Conservation (phyloP, 2,888 invertebrate genomes). For the Plebejus argus region DNA sequence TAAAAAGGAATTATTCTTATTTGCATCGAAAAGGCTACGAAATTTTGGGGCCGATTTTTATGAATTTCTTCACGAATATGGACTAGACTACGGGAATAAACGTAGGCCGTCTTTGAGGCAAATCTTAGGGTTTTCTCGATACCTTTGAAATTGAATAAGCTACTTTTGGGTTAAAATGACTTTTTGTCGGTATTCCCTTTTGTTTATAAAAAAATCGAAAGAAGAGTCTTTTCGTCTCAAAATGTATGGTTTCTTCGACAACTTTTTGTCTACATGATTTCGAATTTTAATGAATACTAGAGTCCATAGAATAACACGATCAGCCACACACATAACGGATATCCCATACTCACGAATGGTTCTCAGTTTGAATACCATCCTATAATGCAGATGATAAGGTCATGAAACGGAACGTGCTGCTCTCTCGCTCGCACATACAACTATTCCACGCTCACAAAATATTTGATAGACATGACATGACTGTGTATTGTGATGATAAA, state of each 20-base stretch:
- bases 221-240: no score
- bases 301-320: neutral
- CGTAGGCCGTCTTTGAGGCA: no score
- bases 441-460: constrained; percentile 9
- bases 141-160: no score
- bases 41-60: neutral
- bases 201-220: no score
- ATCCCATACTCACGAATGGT: neutral
- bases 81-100: no score
- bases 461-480: constrained; percentile 29
- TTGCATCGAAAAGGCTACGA: neutral
- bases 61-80: neutral
- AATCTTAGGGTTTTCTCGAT: no score
- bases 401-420: constrained; percentile 4
- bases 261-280: no score
- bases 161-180: no score
- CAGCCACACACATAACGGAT: neutral
- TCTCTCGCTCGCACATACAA: neutral
- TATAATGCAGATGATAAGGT: constrained; percentile 16
- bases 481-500: constrained; percentile 6
- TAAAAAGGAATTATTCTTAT: neutral
- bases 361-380: constrained; percentile 8
- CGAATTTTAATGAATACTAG: neutral
- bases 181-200: no score
- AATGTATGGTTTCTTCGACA: no score